Conservation (phyloP, 2,113 vertebrate species). For the Phaetusa simplex region DNA sequence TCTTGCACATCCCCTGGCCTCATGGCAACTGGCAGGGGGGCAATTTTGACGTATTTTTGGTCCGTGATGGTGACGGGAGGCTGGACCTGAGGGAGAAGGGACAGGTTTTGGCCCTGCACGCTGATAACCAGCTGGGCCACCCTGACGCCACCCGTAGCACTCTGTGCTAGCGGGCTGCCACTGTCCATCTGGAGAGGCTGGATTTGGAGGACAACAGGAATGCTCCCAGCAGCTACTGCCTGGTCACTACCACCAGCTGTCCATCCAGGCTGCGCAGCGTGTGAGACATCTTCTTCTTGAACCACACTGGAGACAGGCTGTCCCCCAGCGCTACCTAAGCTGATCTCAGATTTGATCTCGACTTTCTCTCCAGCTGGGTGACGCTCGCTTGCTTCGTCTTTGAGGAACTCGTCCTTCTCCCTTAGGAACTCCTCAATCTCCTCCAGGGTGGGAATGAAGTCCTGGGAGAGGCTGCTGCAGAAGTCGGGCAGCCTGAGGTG, state of each 20-base stretch:
- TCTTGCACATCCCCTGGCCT: constrained; percentile 28
- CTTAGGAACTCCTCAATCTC: constrained; percentile 89
- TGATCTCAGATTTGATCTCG: neutral
- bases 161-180: neutral
- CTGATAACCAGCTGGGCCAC: constrained; percentile 82
- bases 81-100: constrained; percentile 63
- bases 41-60: constrained; percentile 86
- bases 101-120: constrained; percentile 77
- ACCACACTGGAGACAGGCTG: neutral
- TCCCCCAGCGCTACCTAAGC: neutral
- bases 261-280: neutral
- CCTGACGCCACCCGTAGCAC: constrained; percentile 47
- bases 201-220: constrained; percentile 81
- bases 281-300: neutral
- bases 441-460: constrained; percentile 86
- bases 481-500: constrained; percentile 78
- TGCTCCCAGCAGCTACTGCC: neutral
- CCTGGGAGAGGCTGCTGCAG: constrained; percentile 65
- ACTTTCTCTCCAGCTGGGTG: neutral
- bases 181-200: constrained; percentile 75
- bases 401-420: constrained; percentile 81
- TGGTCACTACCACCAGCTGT: neutral
- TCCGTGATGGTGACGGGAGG: constrained; percentile 54
- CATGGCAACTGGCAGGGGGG: constrained; percentile 77
- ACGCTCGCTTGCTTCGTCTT: constrained; percentile 54